phyloP scores from a whole-genome alignment of 2,113 vertebrate species.

The Carassius gibelio region DNA sequence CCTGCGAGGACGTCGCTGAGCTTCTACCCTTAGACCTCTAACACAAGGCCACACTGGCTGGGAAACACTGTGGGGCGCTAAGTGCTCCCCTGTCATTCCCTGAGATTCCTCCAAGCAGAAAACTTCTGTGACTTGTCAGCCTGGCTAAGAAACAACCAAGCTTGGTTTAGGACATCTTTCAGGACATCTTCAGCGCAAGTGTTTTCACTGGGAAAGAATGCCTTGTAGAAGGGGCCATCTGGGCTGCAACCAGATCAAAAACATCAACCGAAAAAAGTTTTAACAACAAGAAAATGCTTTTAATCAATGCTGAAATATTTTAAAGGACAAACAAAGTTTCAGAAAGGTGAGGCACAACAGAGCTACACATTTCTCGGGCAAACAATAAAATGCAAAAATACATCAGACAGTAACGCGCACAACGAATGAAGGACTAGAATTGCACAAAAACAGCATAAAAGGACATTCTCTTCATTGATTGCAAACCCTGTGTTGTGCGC shows the following conservation, averaged over 20 bases:
- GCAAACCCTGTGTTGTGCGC: conserved; percentile 58
- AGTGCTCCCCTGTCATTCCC: conserved; percentile 63
- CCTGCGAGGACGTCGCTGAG: not conserved
- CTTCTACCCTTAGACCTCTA: conserved; percentile 15
- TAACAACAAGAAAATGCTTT: not conserved
- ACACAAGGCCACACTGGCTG: conserved; percentile 34
- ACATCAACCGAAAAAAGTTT: conserved; percentile 39
- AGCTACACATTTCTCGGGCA: not conserved
- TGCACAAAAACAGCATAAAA: conserved; percentile 54
- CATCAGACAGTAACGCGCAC: conserved; percentile 24
- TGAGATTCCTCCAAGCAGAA: conserved; percentile 54
- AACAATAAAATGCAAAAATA: conserved; percentile 5
- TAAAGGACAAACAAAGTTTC: too few species aligned
- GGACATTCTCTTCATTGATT: conserved; percentile 56
- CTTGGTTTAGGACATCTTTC: not conserved
- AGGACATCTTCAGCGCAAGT: conserved; percentile 22
- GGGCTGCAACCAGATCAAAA: conserved; percentile 57
- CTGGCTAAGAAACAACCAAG: conserved; percentile 31
- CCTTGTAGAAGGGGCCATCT: conserved; percentile 43
- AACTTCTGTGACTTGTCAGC: conserved; percentile 50
- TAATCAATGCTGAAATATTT: not conserved
- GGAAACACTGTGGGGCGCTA: conserved; percentile 50
- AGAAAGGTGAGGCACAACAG: not conserved
- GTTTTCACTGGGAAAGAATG: conserved; percentile 57
- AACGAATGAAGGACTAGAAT: conserved; percentile 41